Conservation (phyloP, 2,888 invertebrate species). For the Didymodactylos carnosus region DNA sequence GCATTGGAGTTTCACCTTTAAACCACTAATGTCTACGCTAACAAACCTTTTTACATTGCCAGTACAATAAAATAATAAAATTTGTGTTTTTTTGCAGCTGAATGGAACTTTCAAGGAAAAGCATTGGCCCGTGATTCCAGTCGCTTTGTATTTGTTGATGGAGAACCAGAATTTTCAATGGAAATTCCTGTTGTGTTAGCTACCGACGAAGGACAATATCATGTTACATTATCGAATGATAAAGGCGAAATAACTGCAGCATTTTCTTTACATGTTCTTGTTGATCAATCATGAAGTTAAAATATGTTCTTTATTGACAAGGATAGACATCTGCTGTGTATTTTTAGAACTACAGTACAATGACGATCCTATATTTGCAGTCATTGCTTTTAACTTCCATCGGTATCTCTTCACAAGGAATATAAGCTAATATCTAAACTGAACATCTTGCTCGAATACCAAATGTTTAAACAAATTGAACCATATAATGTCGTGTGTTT, state of each 20-base stretch:
- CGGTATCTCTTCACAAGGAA: too few species aligned
- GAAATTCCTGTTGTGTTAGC: slow-evolving; percentile 25
- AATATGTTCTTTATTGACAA: slow-evolving; percentile 17
- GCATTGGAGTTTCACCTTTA: too few species aligned
- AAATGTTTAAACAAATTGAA: too few species aligned
- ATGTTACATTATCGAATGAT: slow-evolving; percentile 20
- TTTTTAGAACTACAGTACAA: not conserved
- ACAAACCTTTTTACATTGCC: too few species aligned
- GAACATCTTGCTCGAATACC: too few species aligned
- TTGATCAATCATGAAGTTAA: slow-evolving; percentile 10
- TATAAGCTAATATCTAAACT: too few species aligned
- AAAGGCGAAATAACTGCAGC: slow-evolving; percentile 21
- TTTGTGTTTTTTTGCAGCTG: slow-evolving; percentile 17
- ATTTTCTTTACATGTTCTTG: slow-evolving; percentile 23
- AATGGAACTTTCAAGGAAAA: slow-evolving; percentile 23
- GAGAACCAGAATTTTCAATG: slow-evolving; percentile 20
- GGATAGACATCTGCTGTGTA: not conserved
- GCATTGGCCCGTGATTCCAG: slow-evolving; percentile 21
- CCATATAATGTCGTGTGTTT: too few species aligned
- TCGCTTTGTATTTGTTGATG: slow-evolving; percentile 21
- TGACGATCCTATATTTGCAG: too few species aligned
- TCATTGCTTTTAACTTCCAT: too few species aligned
- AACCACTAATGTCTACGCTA: too few species aligned
- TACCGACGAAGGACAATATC: slow-evolving; percentile 24
- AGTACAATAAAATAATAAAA: not conserved